Percentiles rank a stretch among this genome's conserved stretches.
Evolutionary conservation across 2,797 vertebrate species (phyloP).

Genomic region (Syndactyla subalaris): DNA sequence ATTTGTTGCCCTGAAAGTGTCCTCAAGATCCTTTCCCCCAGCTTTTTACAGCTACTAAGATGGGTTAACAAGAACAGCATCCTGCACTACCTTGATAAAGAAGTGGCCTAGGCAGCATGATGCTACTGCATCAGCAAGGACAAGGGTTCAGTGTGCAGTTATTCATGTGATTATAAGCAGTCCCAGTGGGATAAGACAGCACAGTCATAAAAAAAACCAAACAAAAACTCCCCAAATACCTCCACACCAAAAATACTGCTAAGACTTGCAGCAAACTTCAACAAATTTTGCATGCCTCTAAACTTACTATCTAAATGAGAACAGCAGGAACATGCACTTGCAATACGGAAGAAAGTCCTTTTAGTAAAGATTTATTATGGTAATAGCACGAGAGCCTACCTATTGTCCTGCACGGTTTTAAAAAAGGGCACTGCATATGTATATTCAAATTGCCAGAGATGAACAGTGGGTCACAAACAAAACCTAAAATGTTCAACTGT

Average conservation of each 20-base stretch:
- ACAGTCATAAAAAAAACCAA: neutral
- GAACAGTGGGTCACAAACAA: slow-evolving; percentile 24
- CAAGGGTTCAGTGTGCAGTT: neutral
- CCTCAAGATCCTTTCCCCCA: neutral
- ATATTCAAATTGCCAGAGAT: slow-evolving; percentile 12
- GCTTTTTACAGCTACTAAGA: neutral
- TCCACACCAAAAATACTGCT: neutral
- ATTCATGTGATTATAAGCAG: neutral
- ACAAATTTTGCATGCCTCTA: neutral
- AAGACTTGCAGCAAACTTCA: neutral
- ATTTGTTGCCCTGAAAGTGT: neutral
- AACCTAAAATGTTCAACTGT: slow-evolving; percentile 9
- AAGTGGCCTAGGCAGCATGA: neutral
- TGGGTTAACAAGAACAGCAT: neutral
- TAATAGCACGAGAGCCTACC: neutral
- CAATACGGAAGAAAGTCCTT: neutral
- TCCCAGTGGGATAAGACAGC: neutral
- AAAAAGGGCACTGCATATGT: neutral
- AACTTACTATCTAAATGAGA: neutral
- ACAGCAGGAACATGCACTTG: neutral
- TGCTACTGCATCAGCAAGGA: neutral
- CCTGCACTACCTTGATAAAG: neutral
- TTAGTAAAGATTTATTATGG: neutral
- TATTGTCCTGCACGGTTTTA: neutral
- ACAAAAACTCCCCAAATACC: neutral